Evolutionary conservation across 2,113 vertebrate genomes (phyloP).

Genomic region (Sinocyclocheilus rhinocerous): DNA sequence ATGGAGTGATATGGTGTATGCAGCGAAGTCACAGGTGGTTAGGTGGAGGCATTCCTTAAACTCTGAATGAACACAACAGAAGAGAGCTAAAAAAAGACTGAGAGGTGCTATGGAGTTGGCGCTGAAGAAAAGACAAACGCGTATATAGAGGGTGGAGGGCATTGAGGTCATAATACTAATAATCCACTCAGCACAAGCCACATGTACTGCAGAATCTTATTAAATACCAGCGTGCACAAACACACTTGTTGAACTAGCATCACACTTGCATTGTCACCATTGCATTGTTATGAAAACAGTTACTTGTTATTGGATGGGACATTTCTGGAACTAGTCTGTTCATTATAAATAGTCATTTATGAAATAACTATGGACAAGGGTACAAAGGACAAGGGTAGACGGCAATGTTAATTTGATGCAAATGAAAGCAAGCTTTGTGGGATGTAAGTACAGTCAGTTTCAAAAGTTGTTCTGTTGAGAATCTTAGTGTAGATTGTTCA

Average conservation of each 20-base stretch:
- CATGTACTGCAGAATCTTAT: slow-evolving; percentile 43
- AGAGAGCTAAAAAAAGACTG: neutral
- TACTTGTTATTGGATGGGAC: neutral
- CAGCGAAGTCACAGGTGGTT: neutral
- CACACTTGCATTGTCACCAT: neutral
- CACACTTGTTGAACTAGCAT: slow-evolving; percentile 7
- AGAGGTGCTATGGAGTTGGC: neutral
- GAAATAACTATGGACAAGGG: neutral
- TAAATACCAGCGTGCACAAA: slow-evolving; percentile 39
- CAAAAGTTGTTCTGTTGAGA: neutral
- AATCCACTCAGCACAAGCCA: slow-evolving; percentile 47
- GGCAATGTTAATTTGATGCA: neutral
- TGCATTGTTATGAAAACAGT: neutral
- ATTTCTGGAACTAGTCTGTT: neutral
- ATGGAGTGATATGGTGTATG: neutral
- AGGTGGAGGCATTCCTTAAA: neutral
- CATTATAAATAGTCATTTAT: neutral
- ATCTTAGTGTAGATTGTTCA: neutral
- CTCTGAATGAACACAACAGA: neutral
- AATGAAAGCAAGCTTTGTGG: neutral
- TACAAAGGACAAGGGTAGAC: neutral
- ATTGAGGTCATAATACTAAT: slow-evolving; percentile 46
- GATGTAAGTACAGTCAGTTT: neutral
- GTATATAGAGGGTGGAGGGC: neutral
- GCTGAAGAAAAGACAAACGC: neutral